These are phyloP conservation scores for Erebia ligea DNA, from an alignment of 2,888 invertebrate genomes.

Conservation along the genomic window DNA sequence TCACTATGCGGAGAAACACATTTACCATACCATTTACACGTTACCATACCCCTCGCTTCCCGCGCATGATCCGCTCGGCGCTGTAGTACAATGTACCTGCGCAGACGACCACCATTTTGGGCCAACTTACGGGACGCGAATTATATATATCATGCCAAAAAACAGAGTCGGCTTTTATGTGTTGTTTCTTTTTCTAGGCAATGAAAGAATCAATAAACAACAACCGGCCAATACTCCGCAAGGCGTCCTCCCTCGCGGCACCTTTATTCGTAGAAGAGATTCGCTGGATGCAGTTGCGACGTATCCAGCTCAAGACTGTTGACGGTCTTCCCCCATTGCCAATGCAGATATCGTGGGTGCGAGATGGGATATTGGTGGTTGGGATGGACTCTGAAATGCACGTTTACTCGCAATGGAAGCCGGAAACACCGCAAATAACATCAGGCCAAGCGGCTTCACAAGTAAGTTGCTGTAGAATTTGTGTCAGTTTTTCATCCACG, in stretches of 20 bases:
- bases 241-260: conserved; percentile 95
- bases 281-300: conserved; percentile 97
- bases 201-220: conserved; percentile 94
- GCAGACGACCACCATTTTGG: too few relatives aligned
- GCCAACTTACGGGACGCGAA: too few relatives aligned
- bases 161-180: too few relatives aligned
- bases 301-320: conserved; percentile 95
- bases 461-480: conserved; percentile 48
- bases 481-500: background rate
- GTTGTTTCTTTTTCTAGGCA: conserved; percentile 68
- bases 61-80: too few relatives aligned
- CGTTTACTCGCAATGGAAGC: conserved; percentile 99
- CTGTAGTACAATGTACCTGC: too few relatives aligned
- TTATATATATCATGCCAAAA: too few relatives aligned
- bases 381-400: conserved; percentile 99
- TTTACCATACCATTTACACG: too few relatives aligned
- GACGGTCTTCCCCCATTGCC: conserved; percentile 98
- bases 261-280: conserved; percentile 96
- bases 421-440: conserved; percentile 76
- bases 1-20: too few relatives aligned
- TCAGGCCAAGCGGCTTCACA: conserved; percentile 58
- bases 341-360: conserved; percentile 99
- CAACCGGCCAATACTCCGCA: conserved; percentile 92
- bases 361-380: conserved; percentile 98
- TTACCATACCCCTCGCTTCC: too few relatives aligned